A percentile compares a stretch with the other conserved stretches of the same genome.
Conservation (phyloP, 2,888 invertebrate species). For the Chymomyza fuscimana region DNA sequence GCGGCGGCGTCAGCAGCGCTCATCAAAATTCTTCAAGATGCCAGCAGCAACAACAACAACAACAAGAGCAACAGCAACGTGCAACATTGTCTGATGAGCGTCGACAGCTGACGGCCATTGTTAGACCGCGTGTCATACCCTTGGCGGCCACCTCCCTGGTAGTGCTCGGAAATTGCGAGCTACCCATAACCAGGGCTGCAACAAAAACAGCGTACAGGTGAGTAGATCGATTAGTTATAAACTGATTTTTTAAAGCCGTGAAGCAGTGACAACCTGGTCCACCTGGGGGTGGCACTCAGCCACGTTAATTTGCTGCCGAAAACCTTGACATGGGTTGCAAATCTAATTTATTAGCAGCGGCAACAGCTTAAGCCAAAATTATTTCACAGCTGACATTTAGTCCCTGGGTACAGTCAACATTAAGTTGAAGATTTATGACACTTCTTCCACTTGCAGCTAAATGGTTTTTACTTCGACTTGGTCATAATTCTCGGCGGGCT, state of each 20-base stretch:
- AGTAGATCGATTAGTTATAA: not conserved
- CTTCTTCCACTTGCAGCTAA: not conserved
- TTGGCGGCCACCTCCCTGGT: constrained; percentile 64
- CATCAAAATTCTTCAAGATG: not conserved
- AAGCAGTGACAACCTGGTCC: too few relatives aligned
- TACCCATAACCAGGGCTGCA: constrained; percentile 64
- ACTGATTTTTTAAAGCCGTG: not conserved
- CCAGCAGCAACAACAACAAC: constrained; percentile 14
- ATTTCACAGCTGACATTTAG: not conserved
- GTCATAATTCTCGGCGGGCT: not conserved
- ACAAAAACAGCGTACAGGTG: constrained; percentile 1
- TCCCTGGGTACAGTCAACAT: not conserved
- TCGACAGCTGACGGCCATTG: constrained; percentile 43
- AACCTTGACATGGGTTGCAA: not conserved
- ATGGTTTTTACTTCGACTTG: not conserved
- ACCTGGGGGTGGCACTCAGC: not conserved
- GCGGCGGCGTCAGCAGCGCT: constrained; percentile 49
- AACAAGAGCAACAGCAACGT: constrained; percentile 2
- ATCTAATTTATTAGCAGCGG: not conserved
- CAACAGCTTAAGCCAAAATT: not conserved
- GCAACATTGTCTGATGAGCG: constrained; percentile 19
- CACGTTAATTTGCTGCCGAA: not conserved
- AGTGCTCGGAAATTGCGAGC: constrained; percentile 74
- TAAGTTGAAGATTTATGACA: not conserved
- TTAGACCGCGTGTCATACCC: constrained; percentile 56